Conservation (phyloP, 2,888 invertebrate species). For the Philonicus albiceps region DNA sequence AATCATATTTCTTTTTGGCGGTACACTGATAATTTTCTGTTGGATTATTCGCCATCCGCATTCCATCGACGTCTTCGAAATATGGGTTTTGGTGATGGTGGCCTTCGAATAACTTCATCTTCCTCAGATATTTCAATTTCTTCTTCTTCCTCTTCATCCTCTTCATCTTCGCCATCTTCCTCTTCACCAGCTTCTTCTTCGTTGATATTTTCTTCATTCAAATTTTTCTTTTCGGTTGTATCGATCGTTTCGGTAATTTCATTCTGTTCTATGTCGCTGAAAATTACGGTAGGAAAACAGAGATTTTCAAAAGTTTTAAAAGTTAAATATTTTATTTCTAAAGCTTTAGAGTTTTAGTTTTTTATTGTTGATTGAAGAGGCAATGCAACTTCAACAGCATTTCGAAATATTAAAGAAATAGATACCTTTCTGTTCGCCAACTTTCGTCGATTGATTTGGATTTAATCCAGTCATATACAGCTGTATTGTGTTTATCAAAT, state of each 20-base stretch:
- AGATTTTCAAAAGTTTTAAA: too few relatives aligned
- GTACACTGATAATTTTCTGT: neutral
- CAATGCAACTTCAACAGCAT: too few relatives aligned
- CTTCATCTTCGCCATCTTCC: neutral
- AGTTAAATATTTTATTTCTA: too few relatives aligned
- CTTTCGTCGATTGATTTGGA: conserved; percentile 27
- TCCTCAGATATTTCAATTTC: conserved; percentile 51
- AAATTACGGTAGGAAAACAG: too few relatives aligned
- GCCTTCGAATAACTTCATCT: conserved; percentile 50
- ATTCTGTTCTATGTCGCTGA: conserved; percentile 17
- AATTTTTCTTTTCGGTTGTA: neutral
- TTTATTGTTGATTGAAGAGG: too few relatives aligned
- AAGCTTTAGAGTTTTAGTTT: too few relatives aligned
- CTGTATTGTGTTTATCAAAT: neutral
- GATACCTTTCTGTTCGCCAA: conserved; percentile 45
- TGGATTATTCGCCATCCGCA: neutral
- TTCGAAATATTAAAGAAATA: neutral
- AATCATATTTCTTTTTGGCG: neutral
- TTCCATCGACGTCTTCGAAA: conserved; percentile 11
- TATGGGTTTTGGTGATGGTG: conserved; percentile 45
- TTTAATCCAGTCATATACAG: conserved; percentile 8
- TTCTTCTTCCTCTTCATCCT: conserved; percentile 47
- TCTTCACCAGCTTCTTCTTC: neutral
- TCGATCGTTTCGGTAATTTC: neutral
- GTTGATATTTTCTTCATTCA: neutral